Evolutionary conservation across 2,797 vertebrate genomes (phyloP), one percentile per base, ranked within the genome.

Genomic region (Ptychadena robeensis): DNA sequence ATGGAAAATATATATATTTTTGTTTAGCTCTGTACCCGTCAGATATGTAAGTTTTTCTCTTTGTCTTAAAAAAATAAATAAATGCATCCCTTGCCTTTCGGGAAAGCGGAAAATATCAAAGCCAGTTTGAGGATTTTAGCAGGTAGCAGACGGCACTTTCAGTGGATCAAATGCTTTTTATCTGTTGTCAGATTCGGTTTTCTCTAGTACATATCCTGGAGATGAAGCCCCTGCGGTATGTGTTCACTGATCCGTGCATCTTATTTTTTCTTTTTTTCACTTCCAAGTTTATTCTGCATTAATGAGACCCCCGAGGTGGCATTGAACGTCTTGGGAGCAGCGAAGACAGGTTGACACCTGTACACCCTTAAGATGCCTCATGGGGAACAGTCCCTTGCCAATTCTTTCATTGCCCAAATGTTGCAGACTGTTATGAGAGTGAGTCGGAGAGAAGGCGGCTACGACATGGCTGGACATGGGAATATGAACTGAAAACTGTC

Each of bases 231-330:
- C 77, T 61, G 70, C 53, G 34, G 82, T 57, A n/a, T 15, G 35
- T 74, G 44, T 70, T 77, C 68, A 65, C 32, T 72, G 57, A 79
- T 73, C 63, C 80, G 30, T 79, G 70, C 72, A 44, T 48, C 68
- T 57, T 38, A 40, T 28, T 15, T 28, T 15, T 65, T 57, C 48
- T 73, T 68, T 35, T 38, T 59, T 28, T 14, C 59, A 28, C 59
- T 12, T 61, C 59, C 30, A 68, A 57, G 25, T 63, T 38, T 27
- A 30, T 12, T 74, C 32, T 75, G 32, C 73, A 69, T 79, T 79
- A 84, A 73, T 74, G 63, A 66, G 76, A 79, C 77, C 82, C 82
- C 76, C 12, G 77, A 74, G 77, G 76, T 68, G 70, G 27, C 63
- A 25, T 31, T 0, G 73, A 63, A 61, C 73, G 44, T 74, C 76